A percentile compares a stretch with the other conserved stretches of the same genome.
Evolutionary conservation across 2,888 invertebrate species (phyloP).

Genomic region (Meta bourneti): DNA sequence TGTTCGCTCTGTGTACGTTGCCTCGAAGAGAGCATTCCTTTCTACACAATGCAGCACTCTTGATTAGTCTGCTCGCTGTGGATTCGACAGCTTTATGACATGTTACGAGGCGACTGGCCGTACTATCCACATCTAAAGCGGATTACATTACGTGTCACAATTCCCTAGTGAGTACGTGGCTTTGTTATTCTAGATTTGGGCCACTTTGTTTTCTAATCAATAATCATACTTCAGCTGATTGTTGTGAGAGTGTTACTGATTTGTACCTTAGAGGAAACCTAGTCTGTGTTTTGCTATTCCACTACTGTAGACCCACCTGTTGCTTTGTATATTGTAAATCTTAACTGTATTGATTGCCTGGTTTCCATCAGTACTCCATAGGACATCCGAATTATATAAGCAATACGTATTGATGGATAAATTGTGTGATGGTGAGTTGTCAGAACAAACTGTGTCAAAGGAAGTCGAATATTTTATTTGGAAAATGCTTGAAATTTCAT

Average conservation of each 20-base stretch:
- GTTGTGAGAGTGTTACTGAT: not conserved
- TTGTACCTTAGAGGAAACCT: conserved; percentile 26
- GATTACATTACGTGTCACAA: not conserved
- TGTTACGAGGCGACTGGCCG: too few relatives aligned
- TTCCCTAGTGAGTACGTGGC: not conserved
- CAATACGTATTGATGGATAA: not conserved
- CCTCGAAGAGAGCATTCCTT: too few relatives aligned
- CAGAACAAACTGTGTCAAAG: not conserved
- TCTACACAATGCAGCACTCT: too few relatives aligned
- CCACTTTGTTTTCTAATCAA: not conserved
- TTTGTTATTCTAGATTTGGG: not conserved
- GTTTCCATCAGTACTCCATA: conserved; percentile 24
- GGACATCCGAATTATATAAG: not conserved
- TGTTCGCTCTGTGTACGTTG: too few relatives aligned
- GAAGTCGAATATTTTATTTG: not conserved
- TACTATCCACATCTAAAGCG: too few relatives aligned
- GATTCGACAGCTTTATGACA: too few relatives aligned
- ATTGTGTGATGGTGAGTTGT: too few relatives aligned
- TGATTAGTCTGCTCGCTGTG: too few relatives aligned
- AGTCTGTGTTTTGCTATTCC: conserved; percentile 23
- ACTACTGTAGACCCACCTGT: conserved; percentile 6
- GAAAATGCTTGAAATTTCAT: not conserved
- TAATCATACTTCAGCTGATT: conserved; percentile 34
- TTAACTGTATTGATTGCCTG: conserved; percentile 45
- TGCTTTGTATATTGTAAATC: conserved; percentile 28